Conservation (phyloP, 2,113 vertebrate species). For the Pluvianellus socialis region DNA sequence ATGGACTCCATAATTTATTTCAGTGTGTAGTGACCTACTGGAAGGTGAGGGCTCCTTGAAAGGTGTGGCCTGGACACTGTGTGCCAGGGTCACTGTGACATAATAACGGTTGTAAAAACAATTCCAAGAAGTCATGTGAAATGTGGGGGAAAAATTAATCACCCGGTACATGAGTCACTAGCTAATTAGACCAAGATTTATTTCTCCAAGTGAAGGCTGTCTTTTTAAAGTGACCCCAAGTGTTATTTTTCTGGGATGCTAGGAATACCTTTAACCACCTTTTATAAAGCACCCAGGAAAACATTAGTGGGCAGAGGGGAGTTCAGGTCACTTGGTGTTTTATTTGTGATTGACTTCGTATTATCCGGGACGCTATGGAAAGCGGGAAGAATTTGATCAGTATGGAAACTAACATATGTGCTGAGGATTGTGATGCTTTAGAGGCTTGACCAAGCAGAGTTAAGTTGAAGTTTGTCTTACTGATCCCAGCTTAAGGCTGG, state of each 20-base stretch:
- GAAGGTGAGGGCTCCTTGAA: background rate
- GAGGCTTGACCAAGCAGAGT: background rate
- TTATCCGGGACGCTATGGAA: background rate
- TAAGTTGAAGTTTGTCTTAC: background rate
- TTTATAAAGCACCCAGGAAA: background rate
- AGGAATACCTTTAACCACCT: background rate
- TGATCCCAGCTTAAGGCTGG: background rate
- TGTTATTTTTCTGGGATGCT: background rate
- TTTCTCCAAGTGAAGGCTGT: background rate
- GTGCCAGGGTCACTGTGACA: background rate
- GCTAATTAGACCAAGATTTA: background rate
- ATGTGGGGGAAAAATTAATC: background rate
- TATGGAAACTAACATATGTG: background rate
- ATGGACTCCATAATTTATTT: background rate
- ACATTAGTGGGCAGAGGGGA: background rate
- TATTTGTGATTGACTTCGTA: background rate
- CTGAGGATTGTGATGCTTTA: background rate
- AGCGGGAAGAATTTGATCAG: background rate
- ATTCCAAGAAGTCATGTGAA: slow-evolving; percentile 9
- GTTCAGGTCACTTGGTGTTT: background rate
- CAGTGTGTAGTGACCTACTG: background rate
- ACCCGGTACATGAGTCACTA: background rate
- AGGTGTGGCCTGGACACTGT: background rate
- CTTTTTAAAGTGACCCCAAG: background rate
- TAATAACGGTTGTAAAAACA: background rate